Evolutionary conservation across 2,113 vertebrate species (phyloP).

Genomic region (Bufo gargarizans): DNA sequence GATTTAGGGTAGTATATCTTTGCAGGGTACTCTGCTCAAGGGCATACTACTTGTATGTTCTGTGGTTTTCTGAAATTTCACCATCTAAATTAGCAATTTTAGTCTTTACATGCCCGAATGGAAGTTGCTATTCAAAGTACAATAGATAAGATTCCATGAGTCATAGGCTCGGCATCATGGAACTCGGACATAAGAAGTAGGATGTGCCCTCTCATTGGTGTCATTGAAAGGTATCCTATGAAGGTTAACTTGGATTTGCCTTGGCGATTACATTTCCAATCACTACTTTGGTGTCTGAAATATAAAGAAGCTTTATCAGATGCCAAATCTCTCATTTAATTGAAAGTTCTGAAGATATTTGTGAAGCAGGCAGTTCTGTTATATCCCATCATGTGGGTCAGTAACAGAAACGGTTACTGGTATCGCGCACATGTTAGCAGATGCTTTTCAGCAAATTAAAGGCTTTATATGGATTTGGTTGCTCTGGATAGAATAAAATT

Average conservation of each 20-base stretch:
- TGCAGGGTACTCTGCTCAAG: too few relatives aligned
- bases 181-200: not conserved
- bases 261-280: slow-evolving; percentile 52
- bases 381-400: not conserved
- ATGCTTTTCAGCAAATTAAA: not conserved
- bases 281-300: slow-evolving; percentile 20
- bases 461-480: not conserved
- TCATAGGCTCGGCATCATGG: not conserved
- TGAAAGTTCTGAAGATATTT: slow-evolving; percentile 39
- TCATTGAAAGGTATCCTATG: not conserved
- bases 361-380: not conserved
- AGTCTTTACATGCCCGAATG: too few relatives aligned
- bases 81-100: too few relatives aligned
- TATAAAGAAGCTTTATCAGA: slow-evolving; percentile 49
- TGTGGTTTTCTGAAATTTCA: too few relatives aligned
- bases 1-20: too few relatives aligned
- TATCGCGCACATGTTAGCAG: not conserved
- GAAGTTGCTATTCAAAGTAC: too few relatives aligned
- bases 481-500: not conserved
- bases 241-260: slow-evolving; percentile 41
- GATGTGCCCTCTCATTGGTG: not conserved
- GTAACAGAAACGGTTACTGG: not conserved
- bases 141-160: not conserved
- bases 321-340: slow-evolving; percentile 47
- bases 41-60: too few relatives aligned